Conservation (phyloP, 2,888 invertebrate genomes). For the Caenorhabditis sp. region DNA sequence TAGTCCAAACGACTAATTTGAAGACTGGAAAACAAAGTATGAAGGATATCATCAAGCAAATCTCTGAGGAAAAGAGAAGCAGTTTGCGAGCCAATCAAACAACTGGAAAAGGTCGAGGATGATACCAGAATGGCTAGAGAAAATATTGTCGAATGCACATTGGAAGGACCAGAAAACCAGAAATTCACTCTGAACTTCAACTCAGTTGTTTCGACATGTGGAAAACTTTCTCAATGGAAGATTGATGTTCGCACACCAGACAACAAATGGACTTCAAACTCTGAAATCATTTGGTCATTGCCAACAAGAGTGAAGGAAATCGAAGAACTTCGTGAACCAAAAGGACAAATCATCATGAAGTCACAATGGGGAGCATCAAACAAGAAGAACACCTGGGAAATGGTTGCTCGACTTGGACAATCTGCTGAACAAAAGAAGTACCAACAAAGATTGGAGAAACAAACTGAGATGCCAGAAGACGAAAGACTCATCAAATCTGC, state of each 20-base stretch:
- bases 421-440: slow-evolving; percentile 41
- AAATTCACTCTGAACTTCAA: slow-evolving; percentile 35
- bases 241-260: slow-evolving; percentile 25
- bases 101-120: slow-evolving; percentile 34
- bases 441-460: slow-evolving; percentile 22
- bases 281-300: slow-evolving; percentile 42
- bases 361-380: slow-evolving; percentile 50
- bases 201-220: slow-evolving; percentile 16
- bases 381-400: slow-evolving; percentile 35
- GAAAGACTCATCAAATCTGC: slow-evolving; percentile 43
- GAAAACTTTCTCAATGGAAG: slow-evolving; percentile 5
- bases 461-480: slow-evolving; percentile 40
- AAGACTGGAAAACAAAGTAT: too few species aligned
- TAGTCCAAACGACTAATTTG: slow-evolving; percentile 15
- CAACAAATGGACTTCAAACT: slow-evolving; percentile 57
- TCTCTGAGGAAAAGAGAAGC: too few species aligned
- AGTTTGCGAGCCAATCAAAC: slow-evolving; percentile 16
- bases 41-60: too few species aligned
- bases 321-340: slow-evolving; percentile 39
- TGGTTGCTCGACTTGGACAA: slow-evolving; percentile 45
- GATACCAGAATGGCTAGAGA: slow-evolving; percentile 21
- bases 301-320: slow-evolving; percentile 45
- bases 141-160: slow-evolving; percentile 18
- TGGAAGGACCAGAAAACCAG: slow-evolving; percentile 30
- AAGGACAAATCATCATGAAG: slow-evolving; percentile 47